These are phyloP conservation scores for Peromyscus nudipes DNA, from an alignment of 2,797 vertebrate genomes.

Conservation along the genomic window DNA sequence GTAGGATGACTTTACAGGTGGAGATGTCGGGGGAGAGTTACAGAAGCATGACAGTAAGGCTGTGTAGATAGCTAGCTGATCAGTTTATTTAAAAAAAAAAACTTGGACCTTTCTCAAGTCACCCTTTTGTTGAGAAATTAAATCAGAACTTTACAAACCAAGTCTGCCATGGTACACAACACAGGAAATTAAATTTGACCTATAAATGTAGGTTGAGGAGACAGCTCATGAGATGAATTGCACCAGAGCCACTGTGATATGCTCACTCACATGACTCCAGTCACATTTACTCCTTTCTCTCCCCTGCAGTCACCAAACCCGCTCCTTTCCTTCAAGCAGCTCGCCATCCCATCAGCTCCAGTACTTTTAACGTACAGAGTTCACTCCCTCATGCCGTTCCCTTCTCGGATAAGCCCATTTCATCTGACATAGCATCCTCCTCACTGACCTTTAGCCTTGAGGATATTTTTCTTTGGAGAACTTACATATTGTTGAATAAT, in stretches of 20 bases:
- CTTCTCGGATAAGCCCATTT: background rate
- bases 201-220: conserved; percentile 54
- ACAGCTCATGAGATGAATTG: background rate
- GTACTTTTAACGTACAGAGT: background rate
- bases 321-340: background rate
- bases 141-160: conserved; percentile 53
- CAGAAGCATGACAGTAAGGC: background rate
- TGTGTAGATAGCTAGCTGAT: background rate
- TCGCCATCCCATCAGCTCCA: background rate
- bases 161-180: conserved; percentile 17
- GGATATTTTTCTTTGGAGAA: background rate
- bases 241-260: background rate
- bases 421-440: background rate
- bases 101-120: conserved; percentile 55
- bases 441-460: background rate
- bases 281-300: background rate
- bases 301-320: background rate
- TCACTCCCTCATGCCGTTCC: background rate
- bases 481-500: background rate
- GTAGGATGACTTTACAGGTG: background rate
- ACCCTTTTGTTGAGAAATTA: conserved; percentile 55
- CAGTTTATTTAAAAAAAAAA: background rate
- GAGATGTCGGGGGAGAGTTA: background rate
- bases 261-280: background rate
- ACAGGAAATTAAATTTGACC: conserved; percentile 68